Evolutionary conservation across 2,113 vertebrate genomes (phyloP).

Genomic region (Tychaedon coryphoeus): DNA sequence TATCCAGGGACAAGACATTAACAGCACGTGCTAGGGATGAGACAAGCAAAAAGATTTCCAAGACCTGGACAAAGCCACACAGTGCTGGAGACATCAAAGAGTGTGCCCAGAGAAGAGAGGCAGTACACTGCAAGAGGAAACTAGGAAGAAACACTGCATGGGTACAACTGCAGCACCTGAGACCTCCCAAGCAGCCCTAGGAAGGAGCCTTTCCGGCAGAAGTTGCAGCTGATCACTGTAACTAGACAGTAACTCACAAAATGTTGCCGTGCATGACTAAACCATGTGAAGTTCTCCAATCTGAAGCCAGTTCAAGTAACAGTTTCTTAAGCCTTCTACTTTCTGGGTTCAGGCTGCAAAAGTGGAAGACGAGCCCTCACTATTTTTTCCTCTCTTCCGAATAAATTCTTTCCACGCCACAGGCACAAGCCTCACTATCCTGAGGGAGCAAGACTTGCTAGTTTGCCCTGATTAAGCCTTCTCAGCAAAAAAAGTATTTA

Average conservation of each 20-base stretch:
- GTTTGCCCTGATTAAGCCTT: not conserved
- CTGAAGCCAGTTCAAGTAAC: not conserved
- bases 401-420: not conserved
- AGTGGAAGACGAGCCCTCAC: not conserved
- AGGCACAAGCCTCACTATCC: not conserved
- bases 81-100: not conserved
- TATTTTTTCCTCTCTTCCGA: not conserved
- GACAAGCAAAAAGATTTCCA: not conserved
- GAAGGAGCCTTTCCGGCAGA: not conserved
- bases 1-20: not conserved
- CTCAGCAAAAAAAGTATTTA: not conserved
- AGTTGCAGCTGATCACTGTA: not conserved
- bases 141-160: not conserved
- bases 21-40: not conserved
- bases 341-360: not conserved
- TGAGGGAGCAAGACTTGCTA: not conserved
- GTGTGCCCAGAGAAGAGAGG: not conserved
- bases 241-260: not conserved
- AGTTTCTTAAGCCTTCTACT: not conserved
- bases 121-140: not conserved
- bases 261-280: accelerated
- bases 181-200: not conserved
- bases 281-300: not conserved
- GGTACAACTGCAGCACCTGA: not conserved
- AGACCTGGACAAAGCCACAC: not conserved